phyloP scores from a whole-genome alignment of 2,797 vertebrate species.

The Bradypodion ventrale region DNA sequence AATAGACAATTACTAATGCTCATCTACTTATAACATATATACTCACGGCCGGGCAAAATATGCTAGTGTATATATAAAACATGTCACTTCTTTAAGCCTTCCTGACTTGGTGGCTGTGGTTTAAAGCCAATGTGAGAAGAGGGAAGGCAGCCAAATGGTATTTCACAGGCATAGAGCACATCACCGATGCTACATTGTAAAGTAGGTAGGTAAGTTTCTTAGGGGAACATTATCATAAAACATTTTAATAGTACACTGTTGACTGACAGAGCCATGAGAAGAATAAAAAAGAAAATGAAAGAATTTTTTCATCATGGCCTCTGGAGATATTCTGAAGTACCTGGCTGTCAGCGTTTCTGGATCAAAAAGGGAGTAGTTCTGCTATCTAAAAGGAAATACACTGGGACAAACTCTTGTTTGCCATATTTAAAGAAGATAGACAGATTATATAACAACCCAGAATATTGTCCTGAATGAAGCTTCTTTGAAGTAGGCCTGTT shows the following conservation, averaged over 20 bases:
- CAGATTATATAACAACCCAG: slow-evolving; percentile 6
- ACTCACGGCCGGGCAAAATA: too few species aligned
- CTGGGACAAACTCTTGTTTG: slow-evolving; percentile 20
- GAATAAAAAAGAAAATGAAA: slow-evolving; percentile 34
- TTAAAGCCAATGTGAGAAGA: neutral
- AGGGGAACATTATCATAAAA: slow-evolving; percentile 36
- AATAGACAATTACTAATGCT: too few species aligned
- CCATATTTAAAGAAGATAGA: slow-evolving; percentile 16
- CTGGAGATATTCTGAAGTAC: slow-evolving; percentile 39
- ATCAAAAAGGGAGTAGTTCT: neutral
- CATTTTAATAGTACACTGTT: slow-evolving; percentile 22
- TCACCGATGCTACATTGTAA: slow-evolving; percentile 25
- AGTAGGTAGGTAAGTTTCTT: slow-evolving; percentile 20
- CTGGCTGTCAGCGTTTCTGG: slow-evolving; percentile 18
- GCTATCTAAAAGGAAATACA: slow-evolving; percentile 39
- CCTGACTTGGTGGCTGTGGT: neutral
- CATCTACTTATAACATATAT: too few species aligned
- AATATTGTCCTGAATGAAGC: slow-evolving; percentile 3
- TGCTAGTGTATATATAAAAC: too few species aligned
- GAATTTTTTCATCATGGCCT: neutral
- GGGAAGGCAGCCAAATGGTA: neutral
- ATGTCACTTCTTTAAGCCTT: slow-evolving; percentile 4
- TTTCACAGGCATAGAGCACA: neutral
- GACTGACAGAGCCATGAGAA: slow-evolving; percentile 17
- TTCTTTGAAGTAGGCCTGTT: neutral